Base-by-base conservation (phyloP, 2,113 vertebrate species). In the Athene cunicularia region DNA sequence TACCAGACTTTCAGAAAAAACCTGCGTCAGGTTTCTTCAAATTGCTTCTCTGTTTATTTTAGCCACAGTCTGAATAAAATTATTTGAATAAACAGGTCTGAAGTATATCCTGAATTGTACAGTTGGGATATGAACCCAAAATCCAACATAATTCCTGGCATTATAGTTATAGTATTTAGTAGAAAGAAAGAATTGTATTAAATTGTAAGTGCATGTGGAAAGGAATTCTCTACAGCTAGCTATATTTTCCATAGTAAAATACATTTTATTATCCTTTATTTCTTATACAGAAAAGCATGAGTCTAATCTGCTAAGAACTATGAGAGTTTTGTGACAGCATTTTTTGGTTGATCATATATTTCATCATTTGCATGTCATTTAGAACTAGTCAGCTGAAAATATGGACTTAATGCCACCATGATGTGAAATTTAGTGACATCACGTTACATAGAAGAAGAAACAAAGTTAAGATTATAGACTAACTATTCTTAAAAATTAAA, bases 21-120 rank as follows among this genome's bases (percentile, higher is more conserved):
- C 30, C 28, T 92, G 86, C 8, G 0, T 95, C 43, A 50, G 49
- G 71, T 96, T 91, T 95, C 95, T 82, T 91, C 86, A 81, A 95
- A 92, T 81, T 94, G 63, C 67, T 92, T 52, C 86, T 97, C 55
- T 95, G 72, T 95, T 97, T 97, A 77, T 93, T 86, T 95, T 79
- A 93, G 75, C 87, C 88, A 93, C 11, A 88, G 87, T 83, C 70
- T 92, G 72, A 94, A 90, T 83, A 90, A 93, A 74, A 92, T 96
- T 64, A 87, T 96, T 94, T 94, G 85, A 94, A 94, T 84, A 92
- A 82, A 63, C 75, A 76, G 59, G 71, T 84, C 93, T 95, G 75
- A 95, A 94, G 73, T 33, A 95, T 88, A 93, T 91, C 77, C 94
- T 77, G 87, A 76, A 96, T 66, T 90, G 90, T 86, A 94, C 68